Evolutionary conservation across 2,113 vertebrate genomes (phyloP).

Genomic region (Struthidea cinerea): DNA sequence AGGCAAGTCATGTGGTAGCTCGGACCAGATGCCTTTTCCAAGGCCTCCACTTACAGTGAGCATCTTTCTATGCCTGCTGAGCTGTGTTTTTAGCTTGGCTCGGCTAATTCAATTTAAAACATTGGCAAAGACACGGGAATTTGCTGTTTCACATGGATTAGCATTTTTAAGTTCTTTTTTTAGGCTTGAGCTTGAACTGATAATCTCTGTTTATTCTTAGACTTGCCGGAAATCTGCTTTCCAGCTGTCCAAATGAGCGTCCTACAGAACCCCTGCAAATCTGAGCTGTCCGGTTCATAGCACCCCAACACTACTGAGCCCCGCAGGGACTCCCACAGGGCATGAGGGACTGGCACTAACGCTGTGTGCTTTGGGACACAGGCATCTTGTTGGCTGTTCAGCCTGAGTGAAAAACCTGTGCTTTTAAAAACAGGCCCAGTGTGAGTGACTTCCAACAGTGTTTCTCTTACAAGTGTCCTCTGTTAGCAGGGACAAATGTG

Average conservation of each 20-base stretch:
- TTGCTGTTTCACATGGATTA: conserved; percentile 1
- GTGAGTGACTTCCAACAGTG: neutral
- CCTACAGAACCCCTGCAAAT: neutral
- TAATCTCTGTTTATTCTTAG: neutral
- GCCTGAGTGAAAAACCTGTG: neutral
- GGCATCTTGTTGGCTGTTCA: neutral
- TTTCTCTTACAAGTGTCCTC: neutral
- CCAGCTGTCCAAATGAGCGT: neutral
- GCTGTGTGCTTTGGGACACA: neutral
- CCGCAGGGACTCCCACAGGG: neutral
- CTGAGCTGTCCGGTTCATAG: neutral
- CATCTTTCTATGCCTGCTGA: neutral
- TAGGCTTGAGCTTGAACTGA: neutral
- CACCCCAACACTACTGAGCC: neutral
- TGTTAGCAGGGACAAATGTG: neutral
- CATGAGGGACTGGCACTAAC: accelerated
- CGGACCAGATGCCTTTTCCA: neutral
- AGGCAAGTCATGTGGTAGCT: neutral
- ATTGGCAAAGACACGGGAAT: neutral
- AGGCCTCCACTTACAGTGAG: neutral
- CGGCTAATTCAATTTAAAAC: neutral
- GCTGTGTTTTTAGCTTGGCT: neutral
- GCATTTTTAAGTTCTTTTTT: neutral
- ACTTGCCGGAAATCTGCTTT: conserved; percentile 15
- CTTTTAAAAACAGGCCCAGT: neutral